Conservation (phyloP, 2,888 invertebrate species). For the Scaptomyza cyrtandrae region DNA sequence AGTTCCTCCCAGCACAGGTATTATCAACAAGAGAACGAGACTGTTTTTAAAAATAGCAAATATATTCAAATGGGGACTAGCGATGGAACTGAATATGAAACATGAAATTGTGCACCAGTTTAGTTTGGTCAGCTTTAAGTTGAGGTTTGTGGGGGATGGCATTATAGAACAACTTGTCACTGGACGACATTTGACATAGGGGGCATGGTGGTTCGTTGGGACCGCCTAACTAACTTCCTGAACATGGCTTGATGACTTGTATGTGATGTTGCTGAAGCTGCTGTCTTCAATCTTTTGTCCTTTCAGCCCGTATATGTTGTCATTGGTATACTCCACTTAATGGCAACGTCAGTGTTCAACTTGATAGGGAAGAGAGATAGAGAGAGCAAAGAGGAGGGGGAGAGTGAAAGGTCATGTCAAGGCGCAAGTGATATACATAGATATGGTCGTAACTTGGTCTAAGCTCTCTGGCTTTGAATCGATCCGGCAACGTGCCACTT, state of each 20-base stretch:
- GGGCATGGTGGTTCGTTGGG: constrained; percentile 26
- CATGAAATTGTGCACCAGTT: constrained; percentile 24
- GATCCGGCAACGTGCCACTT: constrained; percentile 73
- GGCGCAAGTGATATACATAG: constrained; percentile 54
- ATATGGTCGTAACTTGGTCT: constrained; percentile 47
- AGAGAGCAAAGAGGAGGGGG: not conserved
- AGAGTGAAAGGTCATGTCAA: constrained; percentile 13
- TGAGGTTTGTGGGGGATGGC: not conserved
- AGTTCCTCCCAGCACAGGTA: constrained; percentile 8
- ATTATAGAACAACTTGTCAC: constrained; percentile 63
- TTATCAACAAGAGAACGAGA: constrained; percentile 37
- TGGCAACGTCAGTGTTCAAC: constrained; percentile 55
- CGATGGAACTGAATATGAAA: constrained; percentile 3
- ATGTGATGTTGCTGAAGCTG: constrained; percentile 39
- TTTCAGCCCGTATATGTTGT: constrained; percentile 58
- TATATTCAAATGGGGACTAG: constrained; percentile 45
- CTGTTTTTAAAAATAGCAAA: constrained; percentile 23
- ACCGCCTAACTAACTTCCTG: constrained; percentile 76
- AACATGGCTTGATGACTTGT: constrained; percentile 76
- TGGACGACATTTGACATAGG: constrained; percentile 67
- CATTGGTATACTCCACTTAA: constrained; percentile 69
- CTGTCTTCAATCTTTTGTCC: constrained; percentile 70
- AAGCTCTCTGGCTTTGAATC: constrained; percentile 44
- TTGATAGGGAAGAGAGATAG: constrained; percentile 4
- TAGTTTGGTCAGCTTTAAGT: constrained; percentile 24